Evolutionary conservation across 92 coral and sea anemone species (phyloP), one percentile per base, ranked within the genome.

Genomic region (Zoanthus gigantus): DNA sequence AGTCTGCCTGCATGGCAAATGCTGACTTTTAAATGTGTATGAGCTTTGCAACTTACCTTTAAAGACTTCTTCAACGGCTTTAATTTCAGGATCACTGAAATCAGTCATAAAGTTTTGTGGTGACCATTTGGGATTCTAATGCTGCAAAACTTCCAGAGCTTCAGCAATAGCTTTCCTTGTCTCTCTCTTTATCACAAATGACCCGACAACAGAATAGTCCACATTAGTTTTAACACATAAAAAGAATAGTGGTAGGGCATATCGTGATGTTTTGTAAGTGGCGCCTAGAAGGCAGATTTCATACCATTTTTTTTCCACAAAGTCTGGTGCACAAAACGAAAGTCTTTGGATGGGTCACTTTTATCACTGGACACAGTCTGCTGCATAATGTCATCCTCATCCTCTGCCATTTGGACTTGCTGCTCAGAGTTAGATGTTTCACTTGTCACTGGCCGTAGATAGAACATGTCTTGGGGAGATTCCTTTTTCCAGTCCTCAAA

Each of bases 201-300:
- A 50, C 12, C 56, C 56, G 5, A 50, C 56, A 50, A 50, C 56
- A 50, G 10, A 50, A 50, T 50, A 50, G 56, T 50, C 56, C 12
- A 50, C 56, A 50, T 50, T 50, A 50, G 56, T 50, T 50, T 50
- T 50, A 50, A 50, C 12, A 11, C 56, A 50, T 17, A 89, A 46
- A 76, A 89, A 89, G 91, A 89, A 89, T 13, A 79, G 60, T n/a
- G 92, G 92, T 42, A 89, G 86, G 32, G 92, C 92, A 78, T 89
- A 89, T 48, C 92, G 76, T 74, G 92, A 61, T 61, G 68, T 61
- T 61, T 18, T 61, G 68, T 61, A 61, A 11, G 68, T 61, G 29
- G 68, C 68, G 11, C 11, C 68, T 9, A 61, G 68, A 15, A 61
- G 28, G 7, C 68, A 61, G 18, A 61, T 61, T 61, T 91, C 84